Percentiles rank a stretch among this genome's conserved stretches.
Conservation (phyloP, 2,888 invertebrate species). For the Chalcosyrphus nemorum region DNA sequence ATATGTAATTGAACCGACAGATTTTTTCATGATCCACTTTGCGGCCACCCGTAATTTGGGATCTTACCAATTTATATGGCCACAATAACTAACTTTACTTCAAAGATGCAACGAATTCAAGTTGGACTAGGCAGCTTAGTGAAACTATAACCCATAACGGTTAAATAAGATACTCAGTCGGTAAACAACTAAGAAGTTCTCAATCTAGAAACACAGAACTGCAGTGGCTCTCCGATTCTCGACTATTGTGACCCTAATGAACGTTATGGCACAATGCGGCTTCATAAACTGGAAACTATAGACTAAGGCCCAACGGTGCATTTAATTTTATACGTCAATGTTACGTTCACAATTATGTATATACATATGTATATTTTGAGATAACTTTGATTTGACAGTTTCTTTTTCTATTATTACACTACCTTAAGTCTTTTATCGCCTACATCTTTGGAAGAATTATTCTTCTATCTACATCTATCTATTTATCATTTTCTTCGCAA, state of each 20-base stretch:
- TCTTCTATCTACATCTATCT: constrained; percentile 7
- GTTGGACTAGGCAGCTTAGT: too few species aligned
- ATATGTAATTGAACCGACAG: too few species aligned
- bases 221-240: not conserved
- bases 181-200: not conserved
- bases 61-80: too few species aligned
- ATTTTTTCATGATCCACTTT: too few species aligned
- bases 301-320: constrained; percentile 11
- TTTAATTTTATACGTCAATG: constrained; percentile 10
- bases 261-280: constrained; percentile 48
- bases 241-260: constrained; percentile 41
- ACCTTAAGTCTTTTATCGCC: not conserved
- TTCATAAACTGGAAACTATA: constrained; percentile 48
- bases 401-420: not conserved
- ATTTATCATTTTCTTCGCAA: constrained; percentile 46
- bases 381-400: constrained; percentile 1
- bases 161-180: not conserved
- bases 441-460: constrained; percentile 20
- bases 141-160: not conserved
- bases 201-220: not conserved
- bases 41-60: too few species aligned
- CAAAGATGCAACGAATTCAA: too few species aligned
- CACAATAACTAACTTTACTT: too few species aligned
- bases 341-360: not conserved
- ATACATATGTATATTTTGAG: not conserved